A percentile compares a stretch with the other conserved stretches of the same genome.
Conservation (phyloP, 2,888 invertebrate genomes). For the Branchinecta sandiegonensis region DNA sequence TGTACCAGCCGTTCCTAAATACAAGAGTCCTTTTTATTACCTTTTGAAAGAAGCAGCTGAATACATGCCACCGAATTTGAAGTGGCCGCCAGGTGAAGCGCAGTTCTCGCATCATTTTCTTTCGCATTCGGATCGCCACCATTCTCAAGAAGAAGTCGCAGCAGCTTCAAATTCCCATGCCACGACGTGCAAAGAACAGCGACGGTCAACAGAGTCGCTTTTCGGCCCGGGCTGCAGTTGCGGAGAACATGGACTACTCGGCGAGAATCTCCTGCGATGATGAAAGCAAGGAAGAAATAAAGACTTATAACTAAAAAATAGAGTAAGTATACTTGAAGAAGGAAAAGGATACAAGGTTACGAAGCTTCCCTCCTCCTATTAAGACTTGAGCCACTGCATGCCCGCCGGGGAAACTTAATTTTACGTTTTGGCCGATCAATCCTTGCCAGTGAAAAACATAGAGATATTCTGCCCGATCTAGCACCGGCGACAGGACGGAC, state of each 20-base stretch:
- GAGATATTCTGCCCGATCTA: no score
- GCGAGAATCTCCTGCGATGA: not conserved
- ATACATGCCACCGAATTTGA: not conserved
- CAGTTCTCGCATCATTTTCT: slow-evolving; percentile 59
- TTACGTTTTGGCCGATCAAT: no score
- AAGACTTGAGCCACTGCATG: no score
- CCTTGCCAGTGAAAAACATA: no score
- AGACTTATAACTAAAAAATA: no score
- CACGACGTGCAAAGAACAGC: not conserved
- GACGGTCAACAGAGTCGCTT: slow-evolving; percentile 9
- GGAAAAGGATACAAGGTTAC: no score
- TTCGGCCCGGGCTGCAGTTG: not conserved
- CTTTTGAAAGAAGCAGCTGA: not conserved
- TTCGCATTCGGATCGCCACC: slow-evolving; percentile 49
- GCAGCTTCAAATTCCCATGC: slow-evolving; percentile 4
- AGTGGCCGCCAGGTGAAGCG: slow-evolving; percentile 53
- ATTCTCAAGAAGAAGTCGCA: slow-evolving; percentile 44
- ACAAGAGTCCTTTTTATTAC: not conserved
- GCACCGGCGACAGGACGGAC: no score
- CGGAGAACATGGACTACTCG: not conserved
- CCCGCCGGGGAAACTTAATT: no score
- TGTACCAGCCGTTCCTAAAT: no score
- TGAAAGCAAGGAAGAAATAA: no score
- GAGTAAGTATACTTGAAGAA: no score
- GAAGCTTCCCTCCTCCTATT: no score